A percentile compares a stretch with the other conserved stretches of the same genome.
Conservation (phyloP, 2,113 vertebrate species). For the Siphamia tubifer region DNA sequence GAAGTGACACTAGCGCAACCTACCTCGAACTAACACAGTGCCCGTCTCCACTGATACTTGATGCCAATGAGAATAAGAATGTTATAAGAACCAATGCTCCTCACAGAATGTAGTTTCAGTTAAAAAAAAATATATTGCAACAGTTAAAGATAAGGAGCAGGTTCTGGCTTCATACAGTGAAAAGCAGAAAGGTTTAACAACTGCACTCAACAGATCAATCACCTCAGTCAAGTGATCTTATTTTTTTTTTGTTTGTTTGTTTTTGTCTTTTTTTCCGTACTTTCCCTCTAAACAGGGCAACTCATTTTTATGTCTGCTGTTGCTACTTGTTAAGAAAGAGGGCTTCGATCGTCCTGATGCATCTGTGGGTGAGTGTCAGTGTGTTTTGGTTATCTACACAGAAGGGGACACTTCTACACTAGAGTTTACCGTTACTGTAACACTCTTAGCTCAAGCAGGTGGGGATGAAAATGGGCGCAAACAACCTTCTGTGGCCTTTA, state of each 20-base stretch:
- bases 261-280: constrained; percentile 58
- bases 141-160: background rate
- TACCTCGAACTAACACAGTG: background rate
- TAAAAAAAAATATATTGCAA: too few species aligned
- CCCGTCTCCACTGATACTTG: too few species aligned
- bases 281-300: constrained; percentile 78
- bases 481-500: background rate
- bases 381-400: constrained; percentile 28
- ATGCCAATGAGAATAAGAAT: too few species aligned
- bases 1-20: background rate
- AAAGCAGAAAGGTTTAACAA: constrained; percentile 40
- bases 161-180: background rate
- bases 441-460: too few species aligned
- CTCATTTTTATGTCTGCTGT: constrained; percentile 86
- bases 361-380: background rate
- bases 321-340: constrained; percentile 31
- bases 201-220: constrained; percentile 68
- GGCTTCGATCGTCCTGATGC: background rate
- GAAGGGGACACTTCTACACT: background rate
- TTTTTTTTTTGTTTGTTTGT: background rate
- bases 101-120: too few species aligned
- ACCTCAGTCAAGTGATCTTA: constrained; percentile 36
- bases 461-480: background rate
- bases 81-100: too few species aligned
- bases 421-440: background rate